phyloP scores from a whole-genome alignment of 1,140 invertebrate genomes.

The Micrasema longulum region DNA sequence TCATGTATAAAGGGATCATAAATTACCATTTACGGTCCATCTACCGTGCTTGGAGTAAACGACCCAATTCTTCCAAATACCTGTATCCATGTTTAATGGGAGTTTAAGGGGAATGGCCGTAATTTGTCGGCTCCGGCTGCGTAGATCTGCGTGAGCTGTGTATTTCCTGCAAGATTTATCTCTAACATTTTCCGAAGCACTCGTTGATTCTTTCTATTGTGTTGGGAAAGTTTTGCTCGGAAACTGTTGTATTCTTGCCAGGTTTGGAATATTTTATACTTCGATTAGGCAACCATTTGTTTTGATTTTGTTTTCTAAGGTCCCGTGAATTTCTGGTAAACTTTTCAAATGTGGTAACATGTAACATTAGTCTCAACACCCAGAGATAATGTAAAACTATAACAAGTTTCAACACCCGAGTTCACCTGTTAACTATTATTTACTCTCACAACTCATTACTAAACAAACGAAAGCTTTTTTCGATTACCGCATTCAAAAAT shows the following conservation, averaged over 20 bases:
- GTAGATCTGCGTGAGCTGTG: conserved; percentile 42
- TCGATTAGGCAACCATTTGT: not conserved
- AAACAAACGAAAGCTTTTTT: no score
- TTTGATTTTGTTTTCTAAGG: no score
- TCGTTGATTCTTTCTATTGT: conserved; percentile 40
- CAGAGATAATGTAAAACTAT: no score
- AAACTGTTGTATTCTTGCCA: conserved; percentile 1
- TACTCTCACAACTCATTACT: no score
- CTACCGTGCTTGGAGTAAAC: conserved; percentile 54
- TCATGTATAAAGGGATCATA: conserved; percentile 55
- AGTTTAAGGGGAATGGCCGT: conserved; percentile 54
- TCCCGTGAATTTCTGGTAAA: no score
- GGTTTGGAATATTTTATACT: conserved; percentile 5
- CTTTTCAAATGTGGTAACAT: no score
- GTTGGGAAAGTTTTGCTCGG: conserved; percentile 13
- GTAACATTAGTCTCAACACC: no score
- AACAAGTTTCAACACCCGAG: no score
- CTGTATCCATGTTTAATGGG: conserved; percentile 55
- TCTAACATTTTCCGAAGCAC: conserved; percentile 41
- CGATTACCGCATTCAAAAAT: no score
- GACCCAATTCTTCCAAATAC: conserved; percentile 56
- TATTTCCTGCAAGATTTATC: conserved; percentile 47
- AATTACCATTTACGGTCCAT: conserved; percentile 55
- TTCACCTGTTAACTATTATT: no score
- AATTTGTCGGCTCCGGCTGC: conserved; percentile 52